These are phyloP conservation scores for Albula glossodonta DNA, from an alignment of 2,113 vertebrate genomes.

Conservation along the genomic window DNA sequence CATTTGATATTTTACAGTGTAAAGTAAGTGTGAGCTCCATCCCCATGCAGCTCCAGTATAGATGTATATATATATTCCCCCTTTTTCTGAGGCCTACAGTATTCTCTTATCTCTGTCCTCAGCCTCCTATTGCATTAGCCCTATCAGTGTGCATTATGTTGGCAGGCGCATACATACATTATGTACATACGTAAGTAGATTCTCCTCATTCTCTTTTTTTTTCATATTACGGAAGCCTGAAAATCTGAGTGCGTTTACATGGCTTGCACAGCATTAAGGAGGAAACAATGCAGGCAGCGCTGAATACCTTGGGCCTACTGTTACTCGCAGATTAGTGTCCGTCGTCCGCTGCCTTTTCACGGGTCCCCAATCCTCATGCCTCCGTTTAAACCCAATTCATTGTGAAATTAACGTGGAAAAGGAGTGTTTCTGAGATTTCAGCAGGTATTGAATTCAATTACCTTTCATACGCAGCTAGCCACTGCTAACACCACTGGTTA, in stretches of 20 bases:
- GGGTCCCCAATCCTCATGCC: neutral
- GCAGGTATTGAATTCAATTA: slow-evolving; percentile 1
- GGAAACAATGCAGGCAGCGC: slow-evolving; percentile 16
- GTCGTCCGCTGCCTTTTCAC: slow-evolving; percentile 1
- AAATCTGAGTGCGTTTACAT: slow-evolving; percentile 17
- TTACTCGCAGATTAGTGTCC: slow-evolving; percentile 8
- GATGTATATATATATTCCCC: neutral
- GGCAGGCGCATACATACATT: slow-evolving; percentile 22
- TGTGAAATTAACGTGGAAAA: neutral
- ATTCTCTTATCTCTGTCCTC: slow-evolving; percentile 50
- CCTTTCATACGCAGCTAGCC: neutral
- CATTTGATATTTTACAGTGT: slow-evolving; percentile 88
- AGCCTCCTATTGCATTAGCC: slow-evolving; percentile 48
- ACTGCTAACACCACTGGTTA: neutral
- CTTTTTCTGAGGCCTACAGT: neutral
- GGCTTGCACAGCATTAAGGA: slow-evolving; percentile 15
- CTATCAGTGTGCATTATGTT: slow-evolving; percentile 46
- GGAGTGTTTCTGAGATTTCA: neutral
- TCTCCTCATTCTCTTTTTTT: slow-evolving; percentile 32
- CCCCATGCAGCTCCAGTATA: neutral
- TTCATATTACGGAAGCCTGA: slow-evolving; percentile 5
- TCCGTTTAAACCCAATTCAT: neutral
- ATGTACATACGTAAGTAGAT: slow-evolving; percentile 36
- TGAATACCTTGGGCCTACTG: neutral
- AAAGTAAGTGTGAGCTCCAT: slow-evolving; percentile 34